phyloP scores from a whole-genome alignment of 2,113 vertebrate species.

The Scopus umbretta region DNA sequence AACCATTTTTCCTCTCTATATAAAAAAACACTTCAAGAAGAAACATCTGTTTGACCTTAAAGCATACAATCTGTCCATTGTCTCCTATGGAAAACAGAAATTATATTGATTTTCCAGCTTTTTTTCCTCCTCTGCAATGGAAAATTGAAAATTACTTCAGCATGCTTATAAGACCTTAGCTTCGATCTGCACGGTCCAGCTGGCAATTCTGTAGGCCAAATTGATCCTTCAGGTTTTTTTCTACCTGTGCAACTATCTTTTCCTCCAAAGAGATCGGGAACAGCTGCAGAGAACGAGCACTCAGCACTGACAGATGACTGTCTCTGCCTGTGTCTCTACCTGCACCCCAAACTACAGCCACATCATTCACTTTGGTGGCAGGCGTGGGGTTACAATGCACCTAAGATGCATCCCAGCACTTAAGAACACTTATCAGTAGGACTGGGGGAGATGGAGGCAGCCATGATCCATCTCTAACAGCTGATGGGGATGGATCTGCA shows the following conservation, averaged over 20 bases:
- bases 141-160: constrained; percentile 34
- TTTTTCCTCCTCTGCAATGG: neutral
- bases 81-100: constrained; percentile 22
- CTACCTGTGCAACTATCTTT: neutral
- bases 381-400: neutral
- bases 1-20: neutral
- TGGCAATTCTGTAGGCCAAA: neutral
- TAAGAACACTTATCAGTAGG: neutral
- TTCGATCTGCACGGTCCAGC: neutral
- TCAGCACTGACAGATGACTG: neutral
- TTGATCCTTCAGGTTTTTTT: neutral
- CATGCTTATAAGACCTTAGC: neutral
- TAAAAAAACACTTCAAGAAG: neutral
- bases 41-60: constrained; percentile 54
- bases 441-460: neutral
- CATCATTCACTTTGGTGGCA: neutral
- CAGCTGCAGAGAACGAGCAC: neutral
- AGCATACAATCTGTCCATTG: neutral
- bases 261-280: neutral
- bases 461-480: fast-evolving
- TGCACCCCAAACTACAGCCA: neutral
- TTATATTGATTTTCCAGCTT: constrained; percentile 18
- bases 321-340: neutral
- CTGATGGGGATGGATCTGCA: neutral
- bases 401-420: neutral